Percentiles rank a stretch among this genome's conserved stretches.
Evolutionary conservation across 2,113 vertebrate genomes (phyloP).

Genomic region (Engystomops pustulosus): DNA sequence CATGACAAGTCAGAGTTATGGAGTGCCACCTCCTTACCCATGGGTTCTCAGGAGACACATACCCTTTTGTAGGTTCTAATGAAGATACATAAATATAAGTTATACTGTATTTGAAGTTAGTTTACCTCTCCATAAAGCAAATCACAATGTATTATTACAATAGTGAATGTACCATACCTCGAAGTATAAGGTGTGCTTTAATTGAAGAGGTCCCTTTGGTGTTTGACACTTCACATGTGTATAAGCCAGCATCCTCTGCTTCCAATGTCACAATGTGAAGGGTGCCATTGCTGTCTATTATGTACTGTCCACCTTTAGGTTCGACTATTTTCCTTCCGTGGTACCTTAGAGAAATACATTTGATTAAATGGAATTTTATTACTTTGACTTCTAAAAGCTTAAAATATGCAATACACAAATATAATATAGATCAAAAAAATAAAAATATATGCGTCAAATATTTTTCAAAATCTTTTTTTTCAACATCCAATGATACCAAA

Average conservation of each 20-base stretch:
- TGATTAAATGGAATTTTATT: background rate
- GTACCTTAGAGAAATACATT: slow-evolving; percentile 73
- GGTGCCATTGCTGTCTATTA: slow-evolving; percentile 78
- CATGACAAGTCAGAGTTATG: slow-evolving; percentile 83
- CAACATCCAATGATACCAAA: too few species aligned
- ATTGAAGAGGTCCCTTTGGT: slow-evolving; percentile 82
- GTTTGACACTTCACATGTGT: slow-evolving; percentile 86
- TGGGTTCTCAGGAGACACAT: slow-evolving; percentile 76
- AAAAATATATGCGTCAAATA: background rate
- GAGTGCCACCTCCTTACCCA: slow-evolving; percentile 78
- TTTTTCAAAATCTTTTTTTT: too few species aligned
- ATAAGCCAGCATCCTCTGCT: slow-evolving; percentile 82
- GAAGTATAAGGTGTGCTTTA: slow-evolving; percentile 81
- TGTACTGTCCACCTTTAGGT: slow-evolving; percentile 69
- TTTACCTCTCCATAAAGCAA: background rate
- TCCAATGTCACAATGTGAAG: slow-evolving; percentile 78
- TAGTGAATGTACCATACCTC: slow-evolving; percentile 73
- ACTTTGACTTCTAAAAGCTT: background rate
- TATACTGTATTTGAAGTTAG: slow-evolving; percentile 53
- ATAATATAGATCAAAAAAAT: too few species aligned
- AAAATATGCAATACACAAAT: background rate
- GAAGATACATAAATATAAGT: slow-evolving; percentile 51
- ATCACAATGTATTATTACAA: background rate
- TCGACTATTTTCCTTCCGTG: slow-evolving; percentile 76
- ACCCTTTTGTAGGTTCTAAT: slow-evolving; percentile 88